phyloP scores from a whole-genome alignment of 2,113 vertebrate species.

The Cottus gobio region DNA sequence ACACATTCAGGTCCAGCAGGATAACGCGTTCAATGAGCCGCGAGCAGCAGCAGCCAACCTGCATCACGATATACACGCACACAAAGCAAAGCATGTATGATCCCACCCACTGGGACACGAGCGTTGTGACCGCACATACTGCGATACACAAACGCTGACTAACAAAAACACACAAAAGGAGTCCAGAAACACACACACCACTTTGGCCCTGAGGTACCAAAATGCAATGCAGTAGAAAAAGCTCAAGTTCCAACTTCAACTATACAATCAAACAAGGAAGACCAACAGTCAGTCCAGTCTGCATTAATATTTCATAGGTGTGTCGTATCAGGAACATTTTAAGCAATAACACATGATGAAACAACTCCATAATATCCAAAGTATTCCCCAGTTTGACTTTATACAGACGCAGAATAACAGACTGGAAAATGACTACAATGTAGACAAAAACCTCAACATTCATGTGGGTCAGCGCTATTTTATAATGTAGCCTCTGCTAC shows the following conservation, averaged over 20 bases:
- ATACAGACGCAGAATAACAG: background rate
- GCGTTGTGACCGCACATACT: background rate
- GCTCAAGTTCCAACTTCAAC: conserved; percentile 3
- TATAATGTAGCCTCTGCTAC: background rate
- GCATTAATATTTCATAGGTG: conserved; percentile 10
- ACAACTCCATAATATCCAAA: background rate
- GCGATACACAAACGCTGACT: conserved; percentile 6
- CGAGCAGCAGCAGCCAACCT: conserved; percentile 30
- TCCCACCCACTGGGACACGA: conserved; percentile 1
- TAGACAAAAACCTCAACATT: background rate
- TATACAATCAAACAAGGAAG: background rate
- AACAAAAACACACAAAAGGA: background rate
- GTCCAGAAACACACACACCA: conserved; percentile 1
- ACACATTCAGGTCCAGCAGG: conserved; percentile 26
- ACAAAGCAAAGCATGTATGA: background rate
- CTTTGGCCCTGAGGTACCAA: background rate
- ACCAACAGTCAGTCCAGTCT: background rate
- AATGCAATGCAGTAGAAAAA: background rate
- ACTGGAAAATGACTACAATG: background rate
- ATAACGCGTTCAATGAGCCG: conserved; percentile 19
- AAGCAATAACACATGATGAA: background rate
- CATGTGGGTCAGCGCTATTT: background rate
- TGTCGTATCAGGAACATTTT: background rate
- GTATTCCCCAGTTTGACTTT: background rate
- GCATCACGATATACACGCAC: conserved; percentile 9